Percentiles rank a stretch among this genome's conserved stretches.
phyloP scores from a whole-genome alignment of 2,888 invertebrate genomes.

The Thereva unica region DNA sequence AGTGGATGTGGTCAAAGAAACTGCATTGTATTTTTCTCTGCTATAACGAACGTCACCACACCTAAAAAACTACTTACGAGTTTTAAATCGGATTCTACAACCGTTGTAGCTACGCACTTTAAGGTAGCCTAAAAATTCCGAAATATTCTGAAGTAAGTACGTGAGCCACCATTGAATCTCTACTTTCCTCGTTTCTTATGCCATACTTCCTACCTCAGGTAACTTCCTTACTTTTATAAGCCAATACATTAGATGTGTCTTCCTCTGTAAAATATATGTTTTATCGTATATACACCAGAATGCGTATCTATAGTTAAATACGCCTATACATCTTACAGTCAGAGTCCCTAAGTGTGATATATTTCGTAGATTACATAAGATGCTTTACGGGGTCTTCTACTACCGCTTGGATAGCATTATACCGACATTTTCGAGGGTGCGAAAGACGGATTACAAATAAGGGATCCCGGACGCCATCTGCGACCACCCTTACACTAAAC shows the following conservation, averaged over 20 bases:
- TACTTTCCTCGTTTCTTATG: no score
- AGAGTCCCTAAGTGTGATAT: slow-evolving; percentile 57
- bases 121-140: no score
- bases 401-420: slow-evolving; percentile 40
- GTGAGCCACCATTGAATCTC: no score
- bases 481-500: slow-evolving; percentile 46
- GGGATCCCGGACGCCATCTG: slow-evolving; percentile 47
- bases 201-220: no score
- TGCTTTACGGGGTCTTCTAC: slow-evolving; percentile 48
- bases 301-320: slow-evolving; percentile 14
- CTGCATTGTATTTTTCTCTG: no score
- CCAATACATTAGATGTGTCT: slow-evolving; percentile 13
- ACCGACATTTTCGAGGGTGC: slow-evolving; percentile 48
- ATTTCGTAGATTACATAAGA: slow-evolving; percentile 58
- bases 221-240: no score
- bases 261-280: slow-evolving; percentile 19
- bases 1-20: no score
- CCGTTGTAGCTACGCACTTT: no score
- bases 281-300: slow-evolving; percentile 6
- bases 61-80: no score
- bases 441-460: slow-evolving; percentile 49
- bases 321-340: slow-evolving; percentile 8
- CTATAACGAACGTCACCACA: no score
- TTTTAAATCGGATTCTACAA: no score
- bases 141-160: no score